These are phyloP conservation scores for Bostrychus sinensis DNA, from an alignment of 2,113 vertebrate genomes.

Conservation along the genomic window DNA sequence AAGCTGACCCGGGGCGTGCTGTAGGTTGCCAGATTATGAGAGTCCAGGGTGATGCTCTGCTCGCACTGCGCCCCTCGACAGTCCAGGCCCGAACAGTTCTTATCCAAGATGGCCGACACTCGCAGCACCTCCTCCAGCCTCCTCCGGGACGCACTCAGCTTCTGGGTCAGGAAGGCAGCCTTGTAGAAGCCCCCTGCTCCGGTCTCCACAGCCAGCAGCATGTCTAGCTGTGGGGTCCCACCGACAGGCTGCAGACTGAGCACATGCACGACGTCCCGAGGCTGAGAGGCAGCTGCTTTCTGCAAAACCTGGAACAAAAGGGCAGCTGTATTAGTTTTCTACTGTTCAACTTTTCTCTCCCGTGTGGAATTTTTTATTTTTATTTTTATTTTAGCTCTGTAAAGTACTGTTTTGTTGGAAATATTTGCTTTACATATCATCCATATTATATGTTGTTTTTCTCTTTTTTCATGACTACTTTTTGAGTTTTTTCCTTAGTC, in stretches of 20 bases:
- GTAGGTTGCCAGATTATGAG: slow-evolving; percentile 91
- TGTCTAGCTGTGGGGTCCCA: slow-evolving; percentile 90
- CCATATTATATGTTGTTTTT: no score
- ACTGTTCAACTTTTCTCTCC: no score
- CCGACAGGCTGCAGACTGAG: slow-evolving; percentile 94
- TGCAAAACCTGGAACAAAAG: slow-evolving; percentile 69
- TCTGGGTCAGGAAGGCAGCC: slow-evolving; percentile 93
- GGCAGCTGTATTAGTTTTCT: neutral
- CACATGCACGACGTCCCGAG: slow-evolving; percentile 88
- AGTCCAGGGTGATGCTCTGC: slow-evolving; percentile 90
- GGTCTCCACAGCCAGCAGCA: slow-evolving; percentile 91
- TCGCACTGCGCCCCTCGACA: slow-evolving; percentile 93
- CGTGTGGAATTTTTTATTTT: no score
- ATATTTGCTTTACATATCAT: no score
- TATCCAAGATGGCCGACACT: slow-evolving; percentile 92
- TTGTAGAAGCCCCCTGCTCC: slow-evolving; percentile 87
- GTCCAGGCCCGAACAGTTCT: slow-evolving; percentile 95
- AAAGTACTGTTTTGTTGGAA: no score
- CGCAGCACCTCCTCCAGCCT: slow-evolving; percentile 91
- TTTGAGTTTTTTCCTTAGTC: no score
- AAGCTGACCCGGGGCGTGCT: slow-evolving; percentile 94
- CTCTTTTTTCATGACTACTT: no score
- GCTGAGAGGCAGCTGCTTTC: slow-evolving; percentile 84
- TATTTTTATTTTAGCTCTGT: no score
- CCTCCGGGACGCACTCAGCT: slow-evolving; percentile 87